Evolutionary conservation across 2,797 vertebrate genomes (phyloP).

Genomic region (Todus mexicanus): DNA sequence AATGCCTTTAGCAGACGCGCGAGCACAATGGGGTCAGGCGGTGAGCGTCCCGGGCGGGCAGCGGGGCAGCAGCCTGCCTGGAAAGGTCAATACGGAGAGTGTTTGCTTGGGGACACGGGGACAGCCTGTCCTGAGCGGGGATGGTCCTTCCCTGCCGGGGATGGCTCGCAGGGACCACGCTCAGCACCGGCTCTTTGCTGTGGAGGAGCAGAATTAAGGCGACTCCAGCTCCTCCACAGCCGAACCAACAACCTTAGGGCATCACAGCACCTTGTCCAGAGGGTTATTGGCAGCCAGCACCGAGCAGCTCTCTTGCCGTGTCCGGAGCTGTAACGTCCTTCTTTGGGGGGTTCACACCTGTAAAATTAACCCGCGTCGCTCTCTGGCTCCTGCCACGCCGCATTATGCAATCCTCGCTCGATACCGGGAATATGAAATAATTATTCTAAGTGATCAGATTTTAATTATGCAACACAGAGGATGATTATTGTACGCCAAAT

Average conservation of each 20-base stretch:
- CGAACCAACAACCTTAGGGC: accelerated
- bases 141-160: neutral
- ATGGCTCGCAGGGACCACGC: accelerated
- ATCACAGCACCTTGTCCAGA: accelerated
- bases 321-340: neutral
- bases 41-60: neutral
- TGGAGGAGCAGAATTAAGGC: neutral
- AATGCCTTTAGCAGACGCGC: constrained; percentile 20
- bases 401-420: constrained; percentile 33
- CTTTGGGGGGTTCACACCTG: neutral
- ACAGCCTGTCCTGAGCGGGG: neutral
- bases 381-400: neutral
- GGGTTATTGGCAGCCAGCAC: accelerated
- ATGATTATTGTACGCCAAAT: constrained; percentile 68
- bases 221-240: neutral
- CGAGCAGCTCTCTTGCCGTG: accelerated
- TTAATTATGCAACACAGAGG: constrained; percentile 67
- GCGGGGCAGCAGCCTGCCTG: neutral
- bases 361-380: too few species aligned
- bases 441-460: constrained; percentile 69
- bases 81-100: neutral
- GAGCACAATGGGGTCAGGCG: neutral
- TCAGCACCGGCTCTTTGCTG: accelerated
- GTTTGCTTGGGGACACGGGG: neutral
- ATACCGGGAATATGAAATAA: constrained; percentile 63